These are phyloP conservation scores for Timema cristinae DNA, from an alignment of 2,888 invertebrate species.

Conservation along the genomic window DNA sequence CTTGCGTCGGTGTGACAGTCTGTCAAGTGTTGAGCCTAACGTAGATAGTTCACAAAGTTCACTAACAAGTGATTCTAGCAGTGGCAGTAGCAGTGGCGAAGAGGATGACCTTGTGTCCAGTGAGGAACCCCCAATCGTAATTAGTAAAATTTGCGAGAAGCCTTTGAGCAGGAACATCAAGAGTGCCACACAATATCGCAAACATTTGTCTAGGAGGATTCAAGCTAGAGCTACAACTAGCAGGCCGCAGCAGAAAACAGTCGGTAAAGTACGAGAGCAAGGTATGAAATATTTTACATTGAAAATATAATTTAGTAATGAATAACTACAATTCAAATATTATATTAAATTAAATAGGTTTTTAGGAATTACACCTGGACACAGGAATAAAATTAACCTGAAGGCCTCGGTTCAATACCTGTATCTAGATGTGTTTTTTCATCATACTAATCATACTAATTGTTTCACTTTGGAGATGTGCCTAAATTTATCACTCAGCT, in stretches of 20 bases:
- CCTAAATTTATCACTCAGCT: too few relatives aligned
- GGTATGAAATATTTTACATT: constrained; percentile 44
- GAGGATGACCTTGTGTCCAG: constrained; percentile 24
- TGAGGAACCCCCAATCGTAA: constrained; percentile 15
- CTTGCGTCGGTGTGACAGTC: constrained; percentile 55
- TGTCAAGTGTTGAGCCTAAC: constrained; percentile 67
- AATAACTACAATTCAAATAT: too few relatives aligned
- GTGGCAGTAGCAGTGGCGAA: constrained; percentile 24
- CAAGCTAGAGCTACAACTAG: constrained; percentile 57
- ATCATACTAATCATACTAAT: too few relatives aligned
- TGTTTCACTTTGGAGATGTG: too few relatives aligned
- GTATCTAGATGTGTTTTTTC: too few relatives aligned
- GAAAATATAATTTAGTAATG: too few relatives aligned
- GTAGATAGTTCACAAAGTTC: constrained; percentile 59
- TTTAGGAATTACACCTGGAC: too few relatives aligned
- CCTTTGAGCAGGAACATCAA: constrained; percentile 19
- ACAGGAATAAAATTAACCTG: too few relatives aligned
- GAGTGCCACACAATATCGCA: constrained; percentile 25
- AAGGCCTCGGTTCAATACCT: too few relatives aligned
- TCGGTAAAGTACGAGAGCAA: constrained; percentile 67
- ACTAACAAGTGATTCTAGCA: constrained; percentile 36
- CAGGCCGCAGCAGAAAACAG: constrained; percentile 55
- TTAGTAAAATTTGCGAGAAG: background rate
- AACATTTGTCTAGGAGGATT: constrained; percentile 19
- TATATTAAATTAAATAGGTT: too few relatives aligned